These are phyloP conservation scores for Brachionus sp. DNA, from an alignment of 1,140 invertebrate genomes.

Conservation along the genomic window DNA sequence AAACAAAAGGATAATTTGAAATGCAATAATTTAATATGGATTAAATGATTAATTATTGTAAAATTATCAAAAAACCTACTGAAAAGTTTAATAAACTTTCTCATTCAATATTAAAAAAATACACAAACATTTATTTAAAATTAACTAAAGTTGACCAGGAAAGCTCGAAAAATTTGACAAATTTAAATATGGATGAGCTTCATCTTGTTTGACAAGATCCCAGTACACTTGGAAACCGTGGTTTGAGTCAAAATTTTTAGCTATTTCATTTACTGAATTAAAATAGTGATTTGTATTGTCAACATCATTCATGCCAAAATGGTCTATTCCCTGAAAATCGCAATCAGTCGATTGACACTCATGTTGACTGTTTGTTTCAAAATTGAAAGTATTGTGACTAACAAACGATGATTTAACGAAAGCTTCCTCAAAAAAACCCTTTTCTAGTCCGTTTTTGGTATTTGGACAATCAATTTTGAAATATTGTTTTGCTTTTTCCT, in stretches of 20 bases:
- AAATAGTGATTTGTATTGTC: neutral
- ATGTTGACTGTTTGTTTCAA: neutral
- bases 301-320: neutral
- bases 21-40: too few relatives aligned
- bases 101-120: neutral
- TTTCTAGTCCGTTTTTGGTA: neutral
- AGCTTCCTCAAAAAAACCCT: neutral
- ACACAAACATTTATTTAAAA: neutral
- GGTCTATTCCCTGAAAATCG: neutral
- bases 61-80: too few relatives aligned
- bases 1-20: too few relatives aligned
- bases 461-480: neutral
- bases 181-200: neutral
- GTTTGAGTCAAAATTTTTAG: neutral
- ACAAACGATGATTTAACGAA: neutral
- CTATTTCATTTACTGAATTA: neutral
- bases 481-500: neutral
- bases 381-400: neutral
- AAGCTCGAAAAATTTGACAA: neutral
- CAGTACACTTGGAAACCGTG: neutral
- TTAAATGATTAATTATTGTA: too few relatives aligned
- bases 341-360: neutral
- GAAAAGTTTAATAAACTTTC: too few relatives aligned
- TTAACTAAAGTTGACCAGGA: neutral
- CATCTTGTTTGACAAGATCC: conserved; percentile 4